These are phyloP conservation scores for Machimus rusticus DNA, from an alignment of 2,888 invertebrate genomes.

Conservation along the genomic window DNA sequence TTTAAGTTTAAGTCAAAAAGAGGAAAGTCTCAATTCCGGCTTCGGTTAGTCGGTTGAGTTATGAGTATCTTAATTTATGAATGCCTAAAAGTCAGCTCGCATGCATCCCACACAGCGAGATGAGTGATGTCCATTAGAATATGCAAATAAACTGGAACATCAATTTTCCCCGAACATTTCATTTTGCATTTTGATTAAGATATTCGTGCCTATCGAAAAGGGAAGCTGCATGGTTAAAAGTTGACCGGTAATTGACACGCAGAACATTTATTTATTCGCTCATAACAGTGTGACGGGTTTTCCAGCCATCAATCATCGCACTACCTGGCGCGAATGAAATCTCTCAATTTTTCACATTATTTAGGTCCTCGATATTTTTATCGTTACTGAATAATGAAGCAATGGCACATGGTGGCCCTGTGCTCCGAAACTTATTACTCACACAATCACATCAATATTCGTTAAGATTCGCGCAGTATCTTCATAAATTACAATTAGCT, in stretches of 20 bases:
- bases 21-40: neutral
- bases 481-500: neutral
- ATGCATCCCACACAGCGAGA: neutral
- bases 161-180: neutral
- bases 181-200: conserved; percentile 17
- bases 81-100: neutral
- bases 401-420: neutral
- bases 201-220: neutral
- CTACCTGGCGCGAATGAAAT: neutral
- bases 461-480: neutral
- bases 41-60: neutral
- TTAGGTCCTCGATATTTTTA: neutral
- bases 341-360: neutral
- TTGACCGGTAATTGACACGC: neutral
- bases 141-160: conserved; percentile 31
- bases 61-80: neutral
- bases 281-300: neutral
- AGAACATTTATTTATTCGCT: neutral
- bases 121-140: conserved; percentile 3
- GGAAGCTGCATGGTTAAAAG: neutral
- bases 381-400: neutral
- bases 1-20: neutral
- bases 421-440: neutral
- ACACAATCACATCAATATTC: neutral
- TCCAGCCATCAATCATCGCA: neutral